Conservation (phyloP, 2,888 invertebrate genomes). For the Tenthredo amoena region DNA sequence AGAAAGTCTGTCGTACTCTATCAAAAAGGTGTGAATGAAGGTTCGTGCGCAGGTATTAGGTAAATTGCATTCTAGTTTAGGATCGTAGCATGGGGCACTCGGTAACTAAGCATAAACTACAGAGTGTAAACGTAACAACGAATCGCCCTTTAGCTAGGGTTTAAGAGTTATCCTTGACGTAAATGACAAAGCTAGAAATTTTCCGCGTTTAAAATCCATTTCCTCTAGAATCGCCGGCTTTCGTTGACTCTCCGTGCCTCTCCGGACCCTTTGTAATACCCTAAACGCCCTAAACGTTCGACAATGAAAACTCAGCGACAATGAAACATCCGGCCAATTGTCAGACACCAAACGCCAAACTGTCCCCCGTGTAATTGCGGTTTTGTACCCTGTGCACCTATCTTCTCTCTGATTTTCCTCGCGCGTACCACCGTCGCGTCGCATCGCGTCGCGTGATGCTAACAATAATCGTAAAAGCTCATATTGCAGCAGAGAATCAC, state of each 20-base stretch:
- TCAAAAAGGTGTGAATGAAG: neutral
- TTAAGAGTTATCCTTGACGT: conserved; percentile 38
- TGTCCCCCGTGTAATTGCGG: conserved; percentile 52
- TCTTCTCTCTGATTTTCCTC: neutral
- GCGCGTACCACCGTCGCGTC: neutral
- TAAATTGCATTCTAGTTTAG: conserved; percentile 28
- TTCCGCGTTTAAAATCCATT: conserved; percentile 70
- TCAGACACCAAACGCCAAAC: conserved; percentile 61
- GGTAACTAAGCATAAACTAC: neutral
- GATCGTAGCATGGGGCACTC: neutral
- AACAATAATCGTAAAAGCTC: neutral
- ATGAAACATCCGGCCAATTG: conserved; percentile 78
- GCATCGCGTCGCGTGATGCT: conserved; percentile 3
- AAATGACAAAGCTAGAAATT: conserved; percentile 67
- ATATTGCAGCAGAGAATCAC: neutral
- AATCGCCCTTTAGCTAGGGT: conserved; percentile 32
- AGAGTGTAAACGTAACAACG: conserved; percentile 18
- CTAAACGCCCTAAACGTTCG: conserved; percentile 49
- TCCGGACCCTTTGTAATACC: conserved; percentile 29
- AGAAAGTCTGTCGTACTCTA: neutral
- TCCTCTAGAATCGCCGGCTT: conserved; percentile 63
- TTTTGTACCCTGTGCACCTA: conserved; percentile 30
- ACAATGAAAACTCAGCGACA: conserved; percentile 59
- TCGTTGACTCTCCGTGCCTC: conserved; percentile 31
- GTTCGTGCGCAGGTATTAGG: neutral